Evolutionary conservation across 2,797 vertebrate genomes (phyloP), one percentile per base, ranked within the genome.

Genomic region (Diglossa cyanea): DNA sequence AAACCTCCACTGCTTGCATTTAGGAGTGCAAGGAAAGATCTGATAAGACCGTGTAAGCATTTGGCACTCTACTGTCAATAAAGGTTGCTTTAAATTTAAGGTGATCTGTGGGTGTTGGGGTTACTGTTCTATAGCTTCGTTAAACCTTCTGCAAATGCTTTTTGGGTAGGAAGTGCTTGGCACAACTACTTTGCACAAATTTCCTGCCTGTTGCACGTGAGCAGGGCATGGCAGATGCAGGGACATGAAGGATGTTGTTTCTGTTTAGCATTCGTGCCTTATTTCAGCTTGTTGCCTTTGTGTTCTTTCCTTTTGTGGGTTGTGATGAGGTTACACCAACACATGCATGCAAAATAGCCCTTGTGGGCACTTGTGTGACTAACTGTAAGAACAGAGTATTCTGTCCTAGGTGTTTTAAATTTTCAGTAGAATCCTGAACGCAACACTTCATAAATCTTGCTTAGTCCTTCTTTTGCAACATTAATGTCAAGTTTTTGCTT

Each of bases 241-340:
- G 48, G 62, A 68, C 47, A 26, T 44, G 47, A 28, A 72, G 33
- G 8, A 30, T 53, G 10, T 15, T 54, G 10, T 48, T 90, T 91
- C 88, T 9, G 23, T 37, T 96, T 94, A 55, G 70, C 75, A 21
- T 81, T 92, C 37, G 50, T 80, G 54, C 74, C 63, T 94, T 91
- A 70, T 76, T 85, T 54, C 71, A 58, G 81, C 37, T 48, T 51
- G 68, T 44, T 90, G 70, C 9, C 20, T 35, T 57, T 35, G 7
- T 65, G 16, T 13, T 39, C 55, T 51, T 35, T 6, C 24, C 19
- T 65, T 61, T 35, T 45, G 44, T 61, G 72, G 30, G 25, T 39
- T 80, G 72, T 91, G 83, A 91, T 91, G 91, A 94, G 44, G 77
- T 91, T 92, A 63, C 76, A 88, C 68, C 74, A 39, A 30, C 53